A percentile compares a stretch with the other conserved stretches of the same genome.
phyloP scores from a whole-genome alignment of 2,888 invertebrate genomes.

The Idaea aversata region DNA sequence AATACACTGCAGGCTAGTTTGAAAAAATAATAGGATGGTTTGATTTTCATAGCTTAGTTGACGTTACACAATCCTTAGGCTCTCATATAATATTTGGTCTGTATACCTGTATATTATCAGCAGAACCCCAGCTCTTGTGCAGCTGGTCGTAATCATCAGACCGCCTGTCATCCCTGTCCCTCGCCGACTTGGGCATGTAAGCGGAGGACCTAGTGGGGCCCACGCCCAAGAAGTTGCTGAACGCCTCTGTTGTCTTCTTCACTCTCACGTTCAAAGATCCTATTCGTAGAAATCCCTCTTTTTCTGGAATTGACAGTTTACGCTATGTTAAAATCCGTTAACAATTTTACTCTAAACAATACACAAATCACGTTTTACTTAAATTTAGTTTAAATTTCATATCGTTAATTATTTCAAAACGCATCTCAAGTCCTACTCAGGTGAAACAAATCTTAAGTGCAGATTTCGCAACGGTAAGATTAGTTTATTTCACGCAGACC shows the following conservation, averaged over 20 bases:
- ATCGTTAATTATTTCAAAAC: too few relatives aligned
- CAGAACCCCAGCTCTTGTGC: slow-evolving; percentile 94
- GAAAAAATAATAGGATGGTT: not conserved
- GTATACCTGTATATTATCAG: slow-evolving; percentile 88
- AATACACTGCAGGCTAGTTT: too few relatives aligned
- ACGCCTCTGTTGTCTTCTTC: slow-evolving; percentile 95
- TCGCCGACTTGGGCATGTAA: slow-evolving; percentile 63
- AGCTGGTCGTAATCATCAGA: slow-evolving; percentile 82
- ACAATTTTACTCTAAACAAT: too few relatives aligned
- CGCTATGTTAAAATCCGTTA: not conserved
- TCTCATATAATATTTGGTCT: not conserved
- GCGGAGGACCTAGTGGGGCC: slow-evolving; percentile 80
- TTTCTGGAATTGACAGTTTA: slow-evolving; percentile 78
- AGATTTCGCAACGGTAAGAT: too few relatives aligned
- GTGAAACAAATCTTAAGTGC: too few relatives aligned
- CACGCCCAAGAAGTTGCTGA: slow-evolving; percentile 93
- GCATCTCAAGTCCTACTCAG: too few relatives aligned
- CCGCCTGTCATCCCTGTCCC: slow-evolving; percentile 55
- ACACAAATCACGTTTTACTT: too few relatives aligned
- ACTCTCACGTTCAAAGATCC: slow-evolving; percentile 95
- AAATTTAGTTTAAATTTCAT: too few relatives aligned
- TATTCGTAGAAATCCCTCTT: slow-evolving; percentile 94
- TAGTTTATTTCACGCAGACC: too few relatives aligned
- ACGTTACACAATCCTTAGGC: too few relatives aligned
- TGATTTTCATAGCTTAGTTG: too few relatives aligned